These are phyloP conservation scores for Ridgeia piscesae DNA, from an alignment of 1,140 invertebrate species.

Conservation along the genomic window DNA sequence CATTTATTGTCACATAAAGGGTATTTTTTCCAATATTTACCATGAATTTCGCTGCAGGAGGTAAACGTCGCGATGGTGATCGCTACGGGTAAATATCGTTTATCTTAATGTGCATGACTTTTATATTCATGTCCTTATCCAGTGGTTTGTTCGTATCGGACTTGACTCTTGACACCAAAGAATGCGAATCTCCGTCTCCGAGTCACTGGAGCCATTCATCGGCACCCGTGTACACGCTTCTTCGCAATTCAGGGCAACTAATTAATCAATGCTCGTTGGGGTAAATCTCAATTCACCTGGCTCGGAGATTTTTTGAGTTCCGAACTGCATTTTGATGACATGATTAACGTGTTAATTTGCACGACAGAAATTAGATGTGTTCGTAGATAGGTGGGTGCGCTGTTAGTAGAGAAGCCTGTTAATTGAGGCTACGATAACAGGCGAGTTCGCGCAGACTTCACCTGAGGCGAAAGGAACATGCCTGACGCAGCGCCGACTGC, in stretches of 20 bases:
- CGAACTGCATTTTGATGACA: background rate
- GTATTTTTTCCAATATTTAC: background rate
- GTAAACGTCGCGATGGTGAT: no score
- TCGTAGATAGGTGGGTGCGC: background rate
- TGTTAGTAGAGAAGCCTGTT: background rate
- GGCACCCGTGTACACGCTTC: background rate
- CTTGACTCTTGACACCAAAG: background rate
- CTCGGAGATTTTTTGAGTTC: background rate
- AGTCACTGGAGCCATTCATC: background rate
- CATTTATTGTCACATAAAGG: background rate
- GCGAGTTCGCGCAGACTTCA: background rate
- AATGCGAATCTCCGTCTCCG: background rate
- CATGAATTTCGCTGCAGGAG: no score
- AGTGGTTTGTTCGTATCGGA: no score
- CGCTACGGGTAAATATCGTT: no score
- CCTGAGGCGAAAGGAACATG: background rate
- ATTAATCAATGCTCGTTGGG: background rate
- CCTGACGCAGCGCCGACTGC: background rate
- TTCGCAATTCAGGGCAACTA: background rate
- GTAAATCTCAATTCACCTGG: background rate
- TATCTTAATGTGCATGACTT: no score
- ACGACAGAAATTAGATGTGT: no score
- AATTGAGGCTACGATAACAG: background rate
- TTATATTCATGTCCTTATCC: no score
- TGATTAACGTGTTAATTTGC: background rate